Percentiles rank a stretch among this genome's conserved stretches.
phyloP scores from a whole-genome alignment of 2,797 vertebrate species.

The Euphonia xanthogaster region DNA sequence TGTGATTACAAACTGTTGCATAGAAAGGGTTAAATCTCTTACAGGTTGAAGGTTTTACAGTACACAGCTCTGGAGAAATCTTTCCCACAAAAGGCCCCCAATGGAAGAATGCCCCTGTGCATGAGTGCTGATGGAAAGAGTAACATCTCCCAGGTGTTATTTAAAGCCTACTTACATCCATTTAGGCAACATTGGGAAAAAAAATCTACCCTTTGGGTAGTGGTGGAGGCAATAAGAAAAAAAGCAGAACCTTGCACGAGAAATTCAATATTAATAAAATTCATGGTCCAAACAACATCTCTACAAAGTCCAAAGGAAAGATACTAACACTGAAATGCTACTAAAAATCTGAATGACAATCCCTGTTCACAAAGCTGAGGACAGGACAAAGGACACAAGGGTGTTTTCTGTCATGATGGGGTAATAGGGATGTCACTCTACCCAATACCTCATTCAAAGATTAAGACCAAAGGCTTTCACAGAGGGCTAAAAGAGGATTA shows the following conservation, averaged over 20 bases:
- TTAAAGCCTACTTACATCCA: neutral
- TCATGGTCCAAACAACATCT: neutral
- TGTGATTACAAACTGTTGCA: neutral
- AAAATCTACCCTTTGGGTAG: neutral
- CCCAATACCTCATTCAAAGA: neutral
- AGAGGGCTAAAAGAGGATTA: neutral
- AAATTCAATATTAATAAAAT: neutral
- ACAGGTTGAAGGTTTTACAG: neutral
- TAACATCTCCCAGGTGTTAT: neutral
- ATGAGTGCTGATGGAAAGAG: neutral
- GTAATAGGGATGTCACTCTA: neutral
- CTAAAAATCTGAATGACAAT: neutral
- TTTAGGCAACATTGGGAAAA: neutral
- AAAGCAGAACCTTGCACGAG: fast-evolving
- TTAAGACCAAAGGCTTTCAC: neutral
- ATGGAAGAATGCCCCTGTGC: neutral
- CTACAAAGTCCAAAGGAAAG: neutral
- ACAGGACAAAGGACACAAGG: neutral
- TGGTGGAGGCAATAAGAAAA: neutral
- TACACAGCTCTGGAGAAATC: neutral
- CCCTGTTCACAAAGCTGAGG: neutral
- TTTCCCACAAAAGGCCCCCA: neutral
- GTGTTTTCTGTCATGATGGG: neutral
- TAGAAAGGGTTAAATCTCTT: constrained; percentile 57
- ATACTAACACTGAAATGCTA: neutral